Evolutionary conservation across 2,797 vertebrate genomes (phyloP), one percentile per base, ranked within the genome.

Genomic region (Lagodon rhomboides): DNA sequence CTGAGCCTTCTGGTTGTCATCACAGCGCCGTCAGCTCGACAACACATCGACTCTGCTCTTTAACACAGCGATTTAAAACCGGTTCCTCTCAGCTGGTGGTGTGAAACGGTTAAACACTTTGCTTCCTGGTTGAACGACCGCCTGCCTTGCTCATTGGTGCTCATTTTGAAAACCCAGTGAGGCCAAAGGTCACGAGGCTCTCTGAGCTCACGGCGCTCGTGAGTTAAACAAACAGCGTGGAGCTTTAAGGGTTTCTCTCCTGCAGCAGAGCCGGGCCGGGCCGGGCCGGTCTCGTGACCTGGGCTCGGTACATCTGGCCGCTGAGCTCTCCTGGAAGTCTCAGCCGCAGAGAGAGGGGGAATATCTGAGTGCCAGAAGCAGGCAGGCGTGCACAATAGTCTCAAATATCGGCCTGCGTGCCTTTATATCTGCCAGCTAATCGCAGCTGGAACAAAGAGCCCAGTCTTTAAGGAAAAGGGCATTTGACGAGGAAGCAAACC

Each of bases 381-480:
- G 85, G 72, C 85, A 67, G 83, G 54, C 88, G 72, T 54, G 43
- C 85, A 89, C 89, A 86, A 65, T 84, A 65, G 91, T 93, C 86
- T 95, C 94, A 92, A 77, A 95, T 94, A 91, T 94, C 91, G 46
- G 22, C 77, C 89, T 66, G 89, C 82, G 75, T 84, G 74, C 75
- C 56, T 86, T 83, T 84, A 50, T 86, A 85, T 90, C 89, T 87
- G 89, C 87, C 79, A 87, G 86, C 58, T 75, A 86, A 94, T 91
- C 85, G 56, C 72, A 30, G 78, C 79, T 70, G 70, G 83, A 87
- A 95, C 94, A 95, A 95, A 95, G 93, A 89, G 82, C 61, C 80
- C 89, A 94, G 93, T 94, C 91, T 95, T 93, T 73, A 84, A 91
- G 85, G 87, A 76, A 91, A 93, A 90, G 87, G 80, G 49, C 83